Evolutionary conservation across 2,113 vertebrate species (phyloP).

Genomic region (Scatophagus argus): DNA sequence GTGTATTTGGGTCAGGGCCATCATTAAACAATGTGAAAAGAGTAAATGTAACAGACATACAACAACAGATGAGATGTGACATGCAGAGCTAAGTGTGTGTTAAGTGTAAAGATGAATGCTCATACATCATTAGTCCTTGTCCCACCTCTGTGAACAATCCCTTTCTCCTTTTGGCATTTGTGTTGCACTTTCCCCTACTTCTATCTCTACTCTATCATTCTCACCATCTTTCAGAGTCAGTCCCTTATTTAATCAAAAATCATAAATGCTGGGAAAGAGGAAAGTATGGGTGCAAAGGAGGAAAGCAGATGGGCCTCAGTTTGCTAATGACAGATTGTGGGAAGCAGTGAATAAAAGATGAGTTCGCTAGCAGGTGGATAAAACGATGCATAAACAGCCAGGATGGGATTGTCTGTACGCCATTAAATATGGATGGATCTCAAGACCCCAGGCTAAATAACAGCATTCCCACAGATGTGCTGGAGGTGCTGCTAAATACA

Average conservation of each 20-base stretch:
- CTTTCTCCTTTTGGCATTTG: not conserved
- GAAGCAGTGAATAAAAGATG: conserved; percentile 76
- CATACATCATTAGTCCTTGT: not conserved
- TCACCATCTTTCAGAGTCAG: not conserved
- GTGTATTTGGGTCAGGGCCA: conserved; percentile 69
- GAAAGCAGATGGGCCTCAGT: conserved; percentile 59
- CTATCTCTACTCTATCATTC: not conserved
- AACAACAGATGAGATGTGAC: conserved; percentile 12
- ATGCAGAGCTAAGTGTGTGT: conserved; percentile 12
- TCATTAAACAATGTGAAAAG: conserved; percentile 53
- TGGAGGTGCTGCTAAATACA: conserved; percentile 58
- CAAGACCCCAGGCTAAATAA: conserved; percentile 55
- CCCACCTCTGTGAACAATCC: not conserved
- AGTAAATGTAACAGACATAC: conserved; percentile 35
- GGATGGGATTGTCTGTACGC: conserved; percentile 62
- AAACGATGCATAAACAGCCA: conserved; percentile 66
- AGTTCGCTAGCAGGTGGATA: conserved; percentile 65
- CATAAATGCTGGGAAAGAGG: conserved; percentile 8
- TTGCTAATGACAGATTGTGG: conserved; percentile 67
- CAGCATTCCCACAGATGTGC: conserved; percentile 68
- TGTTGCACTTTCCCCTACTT: not conserved
- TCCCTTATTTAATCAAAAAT: conserved; percentile 40
- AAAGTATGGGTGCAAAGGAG: conserved; percentile 21
- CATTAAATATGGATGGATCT: conserved; percentile 78
- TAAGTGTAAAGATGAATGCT: conserved; percentile 21